Conservation (phyloP, 2,797 vertebrate species). For the Onychomys arenicola region DNA sequence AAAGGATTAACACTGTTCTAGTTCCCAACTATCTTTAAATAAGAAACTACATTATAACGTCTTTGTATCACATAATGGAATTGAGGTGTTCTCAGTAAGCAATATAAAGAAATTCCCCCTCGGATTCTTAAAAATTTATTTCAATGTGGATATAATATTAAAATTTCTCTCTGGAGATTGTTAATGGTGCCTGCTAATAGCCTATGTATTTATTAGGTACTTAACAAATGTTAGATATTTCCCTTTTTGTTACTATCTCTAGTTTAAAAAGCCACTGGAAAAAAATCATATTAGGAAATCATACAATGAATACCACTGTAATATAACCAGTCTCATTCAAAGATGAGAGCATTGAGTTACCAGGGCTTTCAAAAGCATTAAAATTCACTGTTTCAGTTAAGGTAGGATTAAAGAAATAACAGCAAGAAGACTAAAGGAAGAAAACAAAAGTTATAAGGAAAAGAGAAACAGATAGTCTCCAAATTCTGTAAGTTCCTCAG, state of each 20-base stretch:
- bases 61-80: conserved; percentile 26
- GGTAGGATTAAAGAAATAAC: neutral
- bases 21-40: conserved; percentile 59
- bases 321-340: neutral
- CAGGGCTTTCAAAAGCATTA: neutral
- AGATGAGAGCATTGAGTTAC: neutral
- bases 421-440: too few relatives aligned
- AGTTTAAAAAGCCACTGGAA: conserved; percentile 37
- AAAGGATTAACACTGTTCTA: conserved; percentile 64
- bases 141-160: neutral
- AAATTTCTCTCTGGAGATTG: conserved; percentile 42
- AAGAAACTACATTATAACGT: neutral
- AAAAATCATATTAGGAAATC: neutral
- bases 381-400: conserved; percentile 40
- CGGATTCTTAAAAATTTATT: neutral
- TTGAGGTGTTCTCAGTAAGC: neutral
- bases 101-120: conserved; percentile 16
- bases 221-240: neutral
- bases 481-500: neutral
- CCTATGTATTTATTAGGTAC: neutral
- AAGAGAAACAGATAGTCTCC: neutral
- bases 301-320: neutral
- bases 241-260: neutral
- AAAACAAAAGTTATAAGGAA: neutral
- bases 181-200: neutral